Conservation (phyloP, 1,140 invertebrate genomes). For the Phortica variegata region DNA sequence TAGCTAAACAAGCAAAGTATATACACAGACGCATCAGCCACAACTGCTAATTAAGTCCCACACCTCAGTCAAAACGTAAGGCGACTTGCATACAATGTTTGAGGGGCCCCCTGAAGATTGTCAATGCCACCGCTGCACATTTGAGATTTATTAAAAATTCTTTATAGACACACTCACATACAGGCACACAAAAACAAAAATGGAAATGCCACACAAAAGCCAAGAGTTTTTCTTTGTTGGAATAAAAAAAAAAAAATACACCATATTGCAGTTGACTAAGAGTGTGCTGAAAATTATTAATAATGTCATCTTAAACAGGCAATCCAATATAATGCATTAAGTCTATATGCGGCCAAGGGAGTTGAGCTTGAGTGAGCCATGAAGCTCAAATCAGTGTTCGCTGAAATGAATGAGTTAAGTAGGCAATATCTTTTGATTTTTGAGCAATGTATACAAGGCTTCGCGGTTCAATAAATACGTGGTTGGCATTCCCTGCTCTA, state of each 20-base stretch:
- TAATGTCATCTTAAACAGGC: constrained; percentile 51
- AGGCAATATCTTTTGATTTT: constrained; percentile 15
- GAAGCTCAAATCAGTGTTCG: background rate
- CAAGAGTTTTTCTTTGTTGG: no score
- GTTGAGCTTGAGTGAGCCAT: background rate
- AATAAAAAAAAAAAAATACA: no score
- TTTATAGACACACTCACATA: no score
- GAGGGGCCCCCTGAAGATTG: constrained; percentile 7
- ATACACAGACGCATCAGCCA: constrained; percentile 26
- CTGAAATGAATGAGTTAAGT: constrained; percentile 7
- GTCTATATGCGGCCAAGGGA: constrained; percentile 15
- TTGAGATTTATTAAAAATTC: constrained; percentile 57
- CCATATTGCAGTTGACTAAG: constrained; percentile 20
- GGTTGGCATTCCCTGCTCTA: no score
- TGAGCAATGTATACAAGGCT: no score
- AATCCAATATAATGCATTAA: constrained; percentile 52
- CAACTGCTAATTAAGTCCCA: constrained; percentile 52
- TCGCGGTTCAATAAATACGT: no score
- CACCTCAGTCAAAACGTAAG: constrained; percentile 16
- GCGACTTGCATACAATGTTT: constrained; percentile 16
- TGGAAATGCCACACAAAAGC: constrained; percentile 10
- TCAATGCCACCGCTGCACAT: constrained; percentile 36
- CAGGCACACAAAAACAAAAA: no score
- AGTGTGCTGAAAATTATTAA: constrained; percentile 54
- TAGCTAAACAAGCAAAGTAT: constrained; percentile 52